Evolutionary conservation across 2,113 vertebrate genomes (phyloP).

Genomic region (Oncorhynchus nerka): DNA sequence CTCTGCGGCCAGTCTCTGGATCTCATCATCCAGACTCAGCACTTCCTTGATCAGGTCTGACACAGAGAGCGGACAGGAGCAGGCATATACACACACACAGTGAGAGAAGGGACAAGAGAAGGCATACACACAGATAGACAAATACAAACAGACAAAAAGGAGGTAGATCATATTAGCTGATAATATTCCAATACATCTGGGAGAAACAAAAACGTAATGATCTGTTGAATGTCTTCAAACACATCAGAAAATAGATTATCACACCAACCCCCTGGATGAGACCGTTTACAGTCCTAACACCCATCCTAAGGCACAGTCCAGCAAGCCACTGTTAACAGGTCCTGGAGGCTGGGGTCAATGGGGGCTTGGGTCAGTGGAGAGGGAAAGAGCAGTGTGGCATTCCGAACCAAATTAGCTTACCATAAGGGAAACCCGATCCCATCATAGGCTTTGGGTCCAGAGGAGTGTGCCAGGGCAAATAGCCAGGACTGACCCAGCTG

Average conservation of each 20-base stretch:
- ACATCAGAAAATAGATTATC: background rate
- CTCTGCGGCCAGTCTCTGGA: conserved; percentile 90
- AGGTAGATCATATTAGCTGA: background rate
- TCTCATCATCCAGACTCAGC: conserved; percentile 93
- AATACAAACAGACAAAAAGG: background rate
- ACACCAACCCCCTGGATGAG: background rate
- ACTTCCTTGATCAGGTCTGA: conserved; percentile 96
- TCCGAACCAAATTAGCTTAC: conserved; percentile 33
- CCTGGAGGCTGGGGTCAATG: background rate
- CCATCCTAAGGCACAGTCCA: background rate
- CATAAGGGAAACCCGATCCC: conserved; percentile 8
- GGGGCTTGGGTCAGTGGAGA: conserved; percentile 17
- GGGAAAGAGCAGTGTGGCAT: conserved; percentile 13
- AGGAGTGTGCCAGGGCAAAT: conserved; percentile 35
- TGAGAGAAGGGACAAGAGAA: background rate
- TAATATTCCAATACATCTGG: background rate
- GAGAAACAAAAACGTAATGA: background rate
- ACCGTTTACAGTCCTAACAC: background rate
- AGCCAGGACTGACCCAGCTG: conserved; percentile 20
- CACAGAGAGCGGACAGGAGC: background rate
- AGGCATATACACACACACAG: background rate
- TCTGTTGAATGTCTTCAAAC: background rate
- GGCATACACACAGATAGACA: background rate
- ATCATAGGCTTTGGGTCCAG: conserved; percentile 53
- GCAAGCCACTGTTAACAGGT: background rate